Conservation (phyloP, 2,888 invertebrate species). For the Antheraea yamamai region DNA sequence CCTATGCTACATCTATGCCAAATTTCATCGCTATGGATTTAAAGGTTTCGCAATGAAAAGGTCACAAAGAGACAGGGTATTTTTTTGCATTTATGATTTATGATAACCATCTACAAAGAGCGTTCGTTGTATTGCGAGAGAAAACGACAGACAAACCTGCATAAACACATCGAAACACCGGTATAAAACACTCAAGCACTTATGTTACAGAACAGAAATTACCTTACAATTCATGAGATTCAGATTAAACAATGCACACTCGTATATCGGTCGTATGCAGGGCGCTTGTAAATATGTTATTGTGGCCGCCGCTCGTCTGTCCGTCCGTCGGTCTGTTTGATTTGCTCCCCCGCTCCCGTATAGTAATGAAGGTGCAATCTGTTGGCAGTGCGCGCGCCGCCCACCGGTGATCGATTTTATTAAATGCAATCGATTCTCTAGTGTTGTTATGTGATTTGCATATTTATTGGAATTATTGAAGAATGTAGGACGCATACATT, state of each 20-base stretch:
- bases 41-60: neutral
- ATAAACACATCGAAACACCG: slow-evolving; percentile 12
- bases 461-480: slow-evolving; percentile 1
- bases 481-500: neutral
- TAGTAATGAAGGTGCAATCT: slow-evolving; percentile 70
- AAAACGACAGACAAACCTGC: neutral
- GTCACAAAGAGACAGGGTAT: neutral
- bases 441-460: slow-evolving; percentile 2
- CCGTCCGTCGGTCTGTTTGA: slow-evolving; percentile 63
- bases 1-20: too few species aligned
- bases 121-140: neutral
- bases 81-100: too few species aligned
- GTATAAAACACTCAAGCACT: slow-evolving; percentile 1
- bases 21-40: too few species aligned
- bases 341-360: slow-evolving; percentile 69
- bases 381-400: slow-evolving; percentile 57
- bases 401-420: slow-evolving; percentile 59
- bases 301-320: slow-evolving; percentile 64
- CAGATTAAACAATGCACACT: slow-evolving; percentile 44
- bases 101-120: neutral
- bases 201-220: slow-evolving; percentile 46
- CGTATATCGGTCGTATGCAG: slow-evolving; percentile 40
- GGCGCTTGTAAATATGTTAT: slow-evolving; percentile 71
- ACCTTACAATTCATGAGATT: slow-evolving; percentile 41
- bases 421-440: slow-evolving; percentile 11